Conservation (phyloP, 2,888 invertebrate genomes). For the Agrochola circellaris region DNA sequence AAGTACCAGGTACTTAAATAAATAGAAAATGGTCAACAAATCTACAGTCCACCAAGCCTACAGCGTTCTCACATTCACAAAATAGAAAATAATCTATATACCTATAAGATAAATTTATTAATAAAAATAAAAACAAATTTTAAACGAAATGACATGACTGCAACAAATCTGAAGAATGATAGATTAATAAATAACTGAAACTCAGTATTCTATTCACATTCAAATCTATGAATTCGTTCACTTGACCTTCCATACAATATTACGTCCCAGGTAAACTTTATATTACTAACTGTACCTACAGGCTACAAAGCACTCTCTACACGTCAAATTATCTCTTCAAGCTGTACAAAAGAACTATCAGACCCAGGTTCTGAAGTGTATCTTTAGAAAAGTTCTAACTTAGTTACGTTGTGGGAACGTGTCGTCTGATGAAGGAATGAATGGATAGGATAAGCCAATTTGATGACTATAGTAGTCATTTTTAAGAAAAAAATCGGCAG, state of each 20-base stretch:
- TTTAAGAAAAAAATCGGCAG: too few relatives aligned
- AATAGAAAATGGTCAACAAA: too few relatives aligned
- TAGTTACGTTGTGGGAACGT: not conserved
- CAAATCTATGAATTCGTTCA: not conserved
- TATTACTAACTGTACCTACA: not conserved
- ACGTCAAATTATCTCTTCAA: constrained; percentile 1
- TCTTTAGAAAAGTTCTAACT: constrained; percentile 14
- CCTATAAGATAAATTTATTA: too few relatives aligned
- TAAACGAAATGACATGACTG: too few relatives aligned
- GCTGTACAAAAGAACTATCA: constrained; percentile 11
- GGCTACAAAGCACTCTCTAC: not conserved
- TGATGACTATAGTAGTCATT: not conserved
- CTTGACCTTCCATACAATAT: too few relatives aligned
- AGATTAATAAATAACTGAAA: not conserved
- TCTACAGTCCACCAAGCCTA: too few relatives aligned
- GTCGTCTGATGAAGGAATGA: not conserved
- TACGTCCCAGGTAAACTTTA: not conserved
- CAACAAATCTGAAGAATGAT: too few relatives aligned
- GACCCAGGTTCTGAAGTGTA: not conserved
- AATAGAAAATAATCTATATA: too few relatives aligned
- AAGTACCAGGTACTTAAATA: too few relatives aligned
- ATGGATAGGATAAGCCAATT: constrained; percentile 4
- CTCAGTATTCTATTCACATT: not conserved
- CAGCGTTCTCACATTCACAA: not conserved
- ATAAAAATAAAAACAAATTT: too few relatives aligned